Conservation (phyloP, 2,113 vertebrate genomes). For the Thamnophis sirtalis region DNA sequence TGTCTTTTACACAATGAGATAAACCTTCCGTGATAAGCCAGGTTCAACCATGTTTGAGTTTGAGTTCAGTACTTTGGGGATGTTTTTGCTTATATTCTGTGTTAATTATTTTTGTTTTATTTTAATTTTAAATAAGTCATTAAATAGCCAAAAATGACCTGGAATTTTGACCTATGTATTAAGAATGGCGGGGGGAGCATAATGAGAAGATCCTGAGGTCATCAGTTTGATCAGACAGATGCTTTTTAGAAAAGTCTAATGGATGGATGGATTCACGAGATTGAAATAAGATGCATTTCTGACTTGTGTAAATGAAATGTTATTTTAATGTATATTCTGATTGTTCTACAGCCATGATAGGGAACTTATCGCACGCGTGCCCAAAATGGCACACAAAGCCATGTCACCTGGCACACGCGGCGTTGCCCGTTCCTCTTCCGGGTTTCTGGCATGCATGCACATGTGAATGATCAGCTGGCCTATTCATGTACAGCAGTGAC, state of each 20-base stretch:
- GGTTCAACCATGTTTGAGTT: neutral
- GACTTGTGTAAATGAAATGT: neutral
- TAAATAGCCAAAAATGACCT: neutral
- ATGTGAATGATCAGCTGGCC: no score
- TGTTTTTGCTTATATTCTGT: neutral
- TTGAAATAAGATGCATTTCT: slow-evolving; percentile 1
- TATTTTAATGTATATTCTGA: slow-evolving; percentile 37
- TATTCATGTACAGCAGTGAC: no score
- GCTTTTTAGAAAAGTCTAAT: slow-evolving; percentile 5
- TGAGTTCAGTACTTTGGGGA: neutral
- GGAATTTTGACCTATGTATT: neutral
- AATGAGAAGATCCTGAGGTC: neutral
- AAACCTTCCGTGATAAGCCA: neutral
- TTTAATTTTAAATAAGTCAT: neutral
- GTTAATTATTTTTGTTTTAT: neutral
- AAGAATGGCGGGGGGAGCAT: neutral
- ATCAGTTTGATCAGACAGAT: neutral
- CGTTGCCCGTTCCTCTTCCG: no score
- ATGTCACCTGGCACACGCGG: no score
- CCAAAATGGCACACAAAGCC: no score
- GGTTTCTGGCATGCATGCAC: no score
- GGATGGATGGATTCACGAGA: slow-evolving; percentile 9
- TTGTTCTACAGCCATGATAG: no score
- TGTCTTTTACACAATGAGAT: neutral
- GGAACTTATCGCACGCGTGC: no score